Evolutionary conservation across 2,888 invertebrate species (phyloP).

Genomic region (Stenodema calcarata): DNA sequence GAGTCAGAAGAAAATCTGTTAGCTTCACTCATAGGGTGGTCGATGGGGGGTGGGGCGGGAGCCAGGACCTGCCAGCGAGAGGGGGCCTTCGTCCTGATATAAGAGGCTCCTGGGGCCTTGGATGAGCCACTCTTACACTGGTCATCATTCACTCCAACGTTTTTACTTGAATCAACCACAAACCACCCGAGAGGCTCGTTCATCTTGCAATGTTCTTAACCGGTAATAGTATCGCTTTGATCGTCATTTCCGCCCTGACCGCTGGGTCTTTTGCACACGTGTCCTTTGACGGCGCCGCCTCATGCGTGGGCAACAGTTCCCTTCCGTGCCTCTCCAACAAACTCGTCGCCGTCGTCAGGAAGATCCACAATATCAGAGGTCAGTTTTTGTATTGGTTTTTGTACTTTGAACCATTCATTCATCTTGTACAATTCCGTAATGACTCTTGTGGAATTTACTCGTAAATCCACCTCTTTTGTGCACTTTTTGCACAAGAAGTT

Average conservation of each 20-base stretch:
- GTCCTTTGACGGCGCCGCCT: neutral
- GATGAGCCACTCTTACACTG: neutral
- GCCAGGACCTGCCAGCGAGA: neutral
- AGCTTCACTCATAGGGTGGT: no score
- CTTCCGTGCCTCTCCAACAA: conserved; percentile 40
- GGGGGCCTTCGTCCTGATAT: conserved; percentile 20
- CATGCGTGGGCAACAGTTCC: conserved; percentile 50
- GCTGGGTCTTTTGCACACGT: neutral
- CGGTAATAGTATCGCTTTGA: neutral
- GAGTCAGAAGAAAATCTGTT: no score
- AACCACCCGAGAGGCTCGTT: neutral
- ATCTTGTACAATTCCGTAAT: no score
- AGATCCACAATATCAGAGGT: conserved; percentile 51
- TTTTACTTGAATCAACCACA: neutral
- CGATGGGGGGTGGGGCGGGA: neutral
- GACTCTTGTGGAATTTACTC: no score
- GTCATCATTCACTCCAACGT: neutral
- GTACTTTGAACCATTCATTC: no score
- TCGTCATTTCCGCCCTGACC: neutral
- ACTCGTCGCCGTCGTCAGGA: conserved; percentile 41
- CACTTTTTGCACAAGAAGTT: no score
- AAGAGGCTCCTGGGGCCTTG: neutral
- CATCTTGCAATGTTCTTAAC: neutral
- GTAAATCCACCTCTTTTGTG: no score
- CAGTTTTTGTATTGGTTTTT: neutral